Base-by-base conservation (phyloP, 2,888 invertebrate genomes). In the Himalopsyche japonica region DNA sequence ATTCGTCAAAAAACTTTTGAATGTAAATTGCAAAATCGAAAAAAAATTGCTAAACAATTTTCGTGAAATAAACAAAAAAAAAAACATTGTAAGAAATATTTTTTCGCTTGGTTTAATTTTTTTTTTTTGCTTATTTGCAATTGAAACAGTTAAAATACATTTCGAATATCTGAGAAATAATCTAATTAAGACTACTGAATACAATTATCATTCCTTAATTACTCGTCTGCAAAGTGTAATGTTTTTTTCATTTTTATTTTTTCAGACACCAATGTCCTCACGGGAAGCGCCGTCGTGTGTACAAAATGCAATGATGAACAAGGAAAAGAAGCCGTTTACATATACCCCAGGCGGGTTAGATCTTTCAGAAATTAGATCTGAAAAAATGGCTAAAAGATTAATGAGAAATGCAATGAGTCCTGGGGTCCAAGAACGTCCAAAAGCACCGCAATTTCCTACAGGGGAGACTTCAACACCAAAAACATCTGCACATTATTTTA, bases 271-370 rank as follows among this genome's bases (percentile, higher is more conserved):
- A 4, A 64, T 84, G 83, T 84, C 87, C 20, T 80, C 85, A 24
- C 80, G 82, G 79, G 85, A 96, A 91, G 96, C 97, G 79, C 98
- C 98, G 84, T 94, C 96, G 86, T 97, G 97, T 87, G 94, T 98
- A 85, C 96, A 96, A 89, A 95, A 97, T 90, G 97, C 97, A 79
- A 95, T 97, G 95, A 95, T 97, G 95, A 96, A 95, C 90, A 97
- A 97, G 91, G 98, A 98, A 90, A 97, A 97, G 90, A 98, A 98
- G 90, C 98, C 98, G 48, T 98, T 98, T 90, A 98, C 98, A 32
- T 98, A 98, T 90, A 97, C 97, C 37, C 98, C 98, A 0, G 98
- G 98, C 15, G 98, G 98, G 88, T 93, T 98, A 84, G 97, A 98
- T 91, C 93, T 98, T 77, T 97, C 97, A 18, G 96, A 98, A 92